Base-by-base conservation (phyloP, 2,888 invertebrate genomes). In the Athalia cordata region DNA sequence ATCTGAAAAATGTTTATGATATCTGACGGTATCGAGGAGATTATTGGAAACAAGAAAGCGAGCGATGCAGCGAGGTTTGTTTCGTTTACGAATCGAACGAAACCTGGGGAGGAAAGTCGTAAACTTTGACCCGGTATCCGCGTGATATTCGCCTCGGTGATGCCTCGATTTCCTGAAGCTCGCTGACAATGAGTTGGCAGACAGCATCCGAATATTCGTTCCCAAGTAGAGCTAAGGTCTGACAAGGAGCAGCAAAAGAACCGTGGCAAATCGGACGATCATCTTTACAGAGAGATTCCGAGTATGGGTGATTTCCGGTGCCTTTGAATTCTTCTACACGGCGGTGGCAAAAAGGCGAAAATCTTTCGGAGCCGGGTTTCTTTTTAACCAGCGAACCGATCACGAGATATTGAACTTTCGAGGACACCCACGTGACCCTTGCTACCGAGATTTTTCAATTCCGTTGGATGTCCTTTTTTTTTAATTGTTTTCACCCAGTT, bases 51-150 rank as follows among this genome's bases (percentile, higher is more conserved):
- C n/a, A 9, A 64, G 64, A n/a, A 43, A 45, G 43, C 43, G 29
- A 29, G 1, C 64, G 8, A 3, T n/a, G 5, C 64, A 43, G n/a
- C 43, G 45, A 47, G 11, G 64, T 45, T 45, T 64, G 45, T 64
- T 64, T 43, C 64, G 64, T 64, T 7, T 64, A 45, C 64, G 45
- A 45, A 64, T 43, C n/a, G 64, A 64, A 11, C n/a, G 64, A 64
- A 11, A 64, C 64, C 64, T 64, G 64, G n/a, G 45, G 43, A 64
- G 64, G 64, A 64, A 64, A 64, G 64, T 43, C 45, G 45, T 47
- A 45, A n/a, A 45, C 45, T 45, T 64, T n/a, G 47, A 43, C 64
- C n/a, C 43, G 8, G 8, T 65, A 65, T 7, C 49, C 65, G 65
- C 65, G 47, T 3, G 9, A n/a, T 49, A 65, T 65, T 49, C 47